Evolutionary conservation across 2,113 vertebrate species (phyloP), one percentile per base, ranked within the genome.

Genomic region (Heterotis niloticus): DNA sequence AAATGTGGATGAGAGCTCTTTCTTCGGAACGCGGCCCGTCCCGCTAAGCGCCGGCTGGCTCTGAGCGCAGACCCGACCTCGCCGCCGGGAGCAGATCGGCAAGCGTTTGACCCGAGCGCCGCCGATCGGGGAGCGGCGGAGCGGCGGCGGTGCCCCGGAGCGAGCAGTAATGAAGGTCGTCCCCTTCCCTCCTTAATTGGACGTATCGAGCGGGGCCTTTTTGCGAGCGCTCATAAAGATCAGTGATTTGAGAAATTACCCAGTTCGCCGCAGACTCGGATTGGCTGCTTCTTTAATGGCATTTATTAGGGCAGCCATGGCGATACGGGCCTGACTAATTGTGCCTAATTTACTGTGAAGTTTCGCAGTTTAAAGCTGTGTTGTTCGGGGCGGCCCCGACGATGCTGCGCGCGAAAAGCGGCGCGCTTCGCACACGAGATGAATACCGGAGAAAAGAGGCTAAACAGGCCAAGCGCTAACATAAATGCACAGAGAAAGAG

Each of bases 271-370:
- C 89, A 91, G 92, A 86, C 89, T 91, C 91, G 93, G 90, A 92
- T 89, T 88, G 91, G 93, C 86, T 90, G 92, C 94, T 92, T 94
- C 88, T 89, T 90, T 92, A 92, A 91, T 90, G 88, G 88, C 90
- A 92, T 93, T n/a, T 88, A 81, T 85, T 86, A 88, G 90, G 90
- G 88, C 88, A 85, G 82, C 84, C 83, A 82, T 84, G 81, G 89
- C 85, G 87, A 89, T 93, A 87, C 94, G 92, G 92, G 89, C 83
- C 90, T 85, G 88, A 89, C 91, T 96, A 96, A 96, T 96, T 95
- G 94, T 88, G 93, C 91, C 94, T 96, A 96, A 98, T 98, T 97
- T 95, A 94, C 91, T 96, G 94, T 95, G 95, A 95, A 92, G 92
- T 84, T 92, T 85, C 87, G 85, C 89, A 87, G 83, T 76, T 75